Percentiles rank a stretch among this genome's conserved stretches.
Evolutionary conservation across 2,888 invertebrate genomes (phyloP).

Genomic region (Coenonympha glycerion): DNA sequence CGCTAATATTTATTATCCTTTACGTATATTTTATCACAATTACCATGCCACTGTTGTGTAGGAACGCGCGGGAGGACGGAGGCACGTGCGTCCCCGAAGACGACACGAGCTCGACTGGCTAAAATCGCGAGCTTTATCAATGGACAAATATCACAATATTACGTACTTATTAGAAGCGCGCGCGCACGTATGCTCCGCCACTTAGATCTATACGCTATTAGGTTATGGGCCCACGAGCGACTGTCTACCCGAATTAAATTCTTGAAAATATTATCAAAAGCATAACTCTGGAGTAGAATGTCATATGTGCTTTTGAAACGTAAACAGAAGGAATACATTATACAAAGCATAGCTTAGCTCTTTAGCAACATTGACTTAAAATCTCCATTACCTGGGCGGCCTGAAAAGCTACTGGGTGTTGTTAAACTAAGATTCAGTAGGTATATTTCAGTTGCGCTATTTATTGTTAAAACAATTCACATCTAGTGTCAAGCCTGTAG

Average conservation of each 20-base stretch:
- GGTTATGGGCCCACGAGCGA: background rate
- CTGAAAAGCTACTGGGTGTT: too few relatives aligned
- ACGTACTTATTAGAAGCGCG: constrained; percentile 37
- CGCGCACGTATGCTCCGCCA: constrained; percentile 57
- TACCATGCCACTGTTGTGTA: constrained; percentile 60
- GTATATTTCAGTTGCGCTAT: too few relatives aligned
- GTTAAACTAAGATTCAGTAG: too few relatives aligned
- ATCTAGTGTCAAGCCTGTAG: too few relatives aligned
- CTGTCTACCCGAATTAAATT: background rate
- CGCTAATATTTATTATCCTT: constrained; percentile 42
- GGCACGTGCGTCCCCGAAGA: constrained; percentile 47
- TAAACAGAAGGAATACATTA: too few relatives aligned
- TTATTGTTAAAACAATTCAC: too few relatives aligned
- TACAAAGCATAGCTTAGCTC: too few relatives aligned
- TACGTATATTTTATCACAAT: constrained; percentile 50
- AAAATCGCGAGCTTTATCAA: constrained; percentile 69
- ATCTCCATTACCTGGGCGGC: too few relatives aligned
- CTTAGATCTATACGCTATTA: constrained; percentile 48
- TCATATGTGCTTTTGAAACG: too few relatives aligned
- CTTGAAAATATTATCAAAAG: background rate
- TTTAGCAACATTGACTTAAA: too few relatives aligned
- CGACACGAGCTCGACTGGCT: constrained; percentile 61
- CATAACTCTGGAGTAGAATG: too few relatives aligned
- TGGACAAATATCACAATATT: constrained; percentile 33
- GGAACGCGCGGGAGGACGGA: constrained; percentile 32